Percentiles rank a stretch among this genome's conserved stretches.
These are phyloP conservation scores for Caenorhabditis inopinata DNA, from an alignment of 1,140 invertebrate species.

Conservation along the genomic window DNA sequence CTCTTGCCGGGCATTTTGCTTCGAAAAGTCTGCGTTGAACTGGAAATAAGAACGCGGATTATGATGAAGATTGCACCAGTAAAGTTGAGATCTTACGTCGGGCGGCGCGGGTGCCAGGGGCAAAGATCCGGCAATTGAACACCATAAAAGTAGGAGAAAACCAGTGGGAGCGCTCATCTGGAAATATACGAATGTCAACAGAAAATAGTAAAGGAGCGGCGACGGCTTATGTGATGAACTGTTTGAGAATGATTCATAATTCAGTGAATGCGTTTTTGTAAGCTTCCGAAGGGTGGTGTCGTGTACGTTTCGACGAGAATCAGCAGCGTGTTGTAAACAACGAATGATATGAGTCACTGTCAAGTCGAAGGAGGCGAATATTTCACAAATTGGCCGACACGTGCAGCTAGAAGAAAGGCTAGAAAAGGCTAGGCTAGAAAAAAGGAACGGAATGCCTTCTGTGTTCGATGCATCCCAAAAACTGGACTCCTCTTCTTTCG, in stretches of 20 bases:
- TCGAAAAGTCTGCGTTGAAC: constrained; percentile 15
- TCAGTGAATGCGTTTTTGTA: neutral
- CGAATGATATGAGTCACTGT: constrained; percentile 14
- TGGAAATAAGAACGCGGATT: neutral
- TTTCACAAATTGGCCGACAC: neutral
- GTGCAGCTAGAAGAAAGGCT: neutral
- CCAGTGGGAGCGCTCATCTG: constrained; percentile 12
- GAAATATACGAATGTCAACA: neutral
- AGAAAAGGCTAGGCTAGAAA: neutral
- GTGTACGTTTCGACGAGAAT: neutral
- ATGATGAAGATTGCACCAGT: neutral
- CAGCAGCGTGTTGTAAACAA: neutral
- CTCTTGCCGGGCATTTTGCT: neutral
- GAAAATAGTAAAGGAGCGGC: neutral
- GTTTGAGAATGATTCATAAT: constrained; percentile 22
- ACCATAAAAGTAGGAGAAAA: constrained; percentile 28
- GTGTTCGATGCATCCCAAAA: constrained; percentile 20
- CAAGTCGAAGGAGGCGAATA: neutral
- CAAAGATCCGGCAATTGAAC: constrained; percentile 23
- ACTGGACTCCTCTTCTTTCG: constrained; percentile 12
- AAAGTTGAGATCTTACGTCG: neutral
- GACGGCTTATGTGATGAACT: neutral
- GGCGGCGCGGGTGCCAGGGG: constrained; percentile 1
- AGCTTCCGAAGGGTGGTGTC: neutral
- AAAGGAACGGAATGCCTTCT: neutral